Evolutionary conservation across 2,797 vertebrate genomes (phyloP), one percentile per base, ranked within the genome.

Genomic region (Balearica regulorum): DNA sequence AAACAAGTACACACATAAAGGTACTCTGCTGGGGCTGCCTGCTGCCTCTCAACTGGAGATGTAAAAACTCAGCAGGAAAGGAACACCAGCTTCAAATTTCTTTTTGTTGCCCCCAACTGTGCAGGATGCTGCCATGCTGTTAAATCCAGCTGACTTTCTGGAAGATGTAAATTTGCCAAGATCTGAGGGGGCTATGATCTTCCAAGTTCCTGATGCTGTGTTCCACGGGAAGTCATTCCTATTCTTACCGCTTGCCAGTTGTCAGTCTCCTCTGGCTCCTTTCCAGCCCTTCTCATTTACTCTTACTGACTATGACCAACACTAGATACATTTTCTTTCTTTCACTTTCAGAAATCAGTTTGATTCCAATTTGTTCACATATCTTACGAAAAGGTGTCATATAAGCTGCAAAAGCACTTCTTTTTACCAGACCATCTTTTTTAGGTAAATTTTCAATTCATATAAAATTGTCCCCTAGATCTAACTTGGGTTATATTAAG

Each of bases 21-120:
- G 94, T 96, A 89, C 87, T 97, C 96, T 96, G 94, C 96, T 97
- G 95, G 70, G 96, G 49, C 94, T 94, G 92, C 94, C 96, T 96
- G 94, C 96, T 97, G 94, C 83, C 90, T 97, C 94, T 93, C 96
- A 84, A 96, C 93, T 97, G 93, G 96, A 96, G 94, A 96, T 94
- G 69, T 93, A 92, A 94, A 96, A 97, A 91, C 93, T 69, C 95
- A 97, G 96, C 96, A 96, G 92, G 97, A 90, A 86, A 85, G 57
- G 61, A 95, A 89, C 82, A 87, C 86, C 73, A 90, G 66, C 87
- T 94, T 97, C 78, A 94, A 91, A 97, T 95, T 91, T 94, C 84
- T 82, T 90, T 93, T 83, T 93, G 83, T 91, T 92, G 86, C 51
- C 66, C 92, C 97, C 94, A 95, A 5, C 97, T 91, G 93, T 91